A percentile compares a stretch with the other conserved stretches of the same genome.
Conservation (phyloP, 1,140 invertebrate genomes). For the Drosophila micromelanica region DNA sequence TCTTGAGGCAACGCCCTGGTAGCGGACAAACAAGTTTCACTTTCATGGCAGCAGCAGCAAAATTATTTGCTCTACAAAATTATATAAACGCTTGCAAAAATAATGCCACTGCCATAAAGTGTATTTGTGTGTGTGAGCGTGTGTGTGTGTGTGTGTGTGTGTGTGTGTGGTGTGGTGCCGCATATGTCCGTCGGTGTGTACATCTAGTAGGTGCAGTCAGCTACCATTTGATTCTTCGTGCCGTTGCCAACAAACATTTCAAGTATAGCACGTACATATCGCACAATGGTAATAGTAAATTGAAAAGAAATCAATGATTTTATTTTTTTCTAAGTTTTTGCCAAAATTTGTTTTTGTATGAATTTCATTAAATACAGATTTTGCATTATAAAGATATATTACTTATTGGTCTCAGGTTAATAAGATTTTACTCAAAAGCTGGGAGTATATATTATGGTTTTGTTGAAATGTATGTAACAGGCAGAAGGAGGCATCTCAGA, state of each 20-base stretch:
- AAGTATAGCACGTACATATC: constrained; percentile 28
- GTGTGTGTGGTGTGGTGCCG: constrained; percentile 13
- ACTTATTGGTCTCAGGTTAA: too few relatives aligned
- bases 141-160: constrained; percentile 18
- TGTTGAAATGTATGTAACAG: too few relatives aligned
- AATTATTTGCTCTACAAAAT: constrained; percentile 64
- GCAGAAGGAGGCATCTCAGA: too few relatives aligned
- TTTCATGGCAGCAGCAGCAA: constrained; percentile 38
- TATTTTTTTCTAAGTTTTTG: too few relatives aligned
- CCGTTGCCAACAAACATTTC: constrained; percentile 35
- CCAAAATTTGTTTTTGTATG: too few relatives aligned
- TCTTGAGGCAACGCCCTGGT: constrained; percentile 73
- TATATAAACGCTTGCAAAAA: constrained; percentile 71
- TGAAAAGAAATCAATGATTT: background rate
- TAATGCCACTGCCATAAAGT: constrained; percentile 47
- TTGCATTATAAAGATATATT: background rate
- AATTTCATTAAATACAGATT: too few relatives aligned
- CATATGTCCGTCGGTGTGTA: constrained; percentile 13
- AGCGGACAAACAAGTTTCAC: constrained; percentile 65
- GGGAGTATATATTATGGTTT: too few relatives aligned
- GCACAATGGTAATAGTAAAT: constrained; percentile 27
- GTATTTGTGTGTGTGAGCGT: constrained; percentile 1
- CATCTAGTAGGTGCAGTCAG: constrained; percentile 66
- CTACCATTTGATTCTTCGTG: constrained; percentile 46
- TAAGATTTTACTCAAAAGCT: too few relatives aligned